These are phyloP conservation scores for Eurystomus glaucurus DNA, from an alignment of 2,797 vertebrate genomes.

Conservation along the genomic window DNA sequence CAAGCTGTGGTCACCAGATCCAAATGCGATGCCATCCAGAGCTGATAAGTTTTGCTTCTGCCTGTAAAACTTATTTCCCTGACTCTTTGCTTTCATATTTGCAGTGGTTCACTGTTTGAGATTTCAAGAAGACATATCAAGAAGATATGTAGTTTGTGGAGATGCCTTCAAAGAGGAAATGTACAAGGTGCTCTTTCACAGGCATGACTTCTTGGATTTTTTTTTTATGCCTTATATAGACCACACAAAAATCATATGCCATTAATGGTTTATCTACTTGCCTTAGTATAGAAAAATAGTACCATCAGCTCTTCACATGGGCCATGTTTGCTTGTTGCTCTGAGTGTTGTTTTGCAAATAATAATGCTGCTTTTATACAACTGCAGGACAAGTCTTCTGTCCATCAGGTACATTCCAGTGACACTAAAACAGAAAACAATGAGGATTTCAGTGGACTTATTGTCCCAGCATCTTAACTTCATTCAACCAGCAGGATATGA, in stretches of 20 bases:
- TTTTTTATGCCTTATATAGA: not conserved
- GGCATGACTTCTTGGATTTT: not conserved
- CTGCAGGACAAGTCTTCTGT: not conserved
- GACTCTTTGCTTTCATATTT: not conserved
- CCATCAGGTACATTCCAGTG: rapidly evolving
- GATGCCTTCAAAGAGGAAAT: not conserved
- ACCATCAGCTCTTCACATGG: not conserved
- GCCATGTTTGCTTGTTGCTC: not conserved
- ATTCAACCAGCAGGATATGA: not conserved
- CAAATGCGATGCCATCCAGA: not conserved
- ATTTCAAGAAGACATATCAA: not conserved
- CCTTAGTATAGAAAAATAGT: not conserved
- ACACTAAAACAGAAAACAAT: not conserved
- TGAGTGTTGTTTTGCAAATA: not conserved
- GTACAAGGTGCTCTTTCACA: not conserved
- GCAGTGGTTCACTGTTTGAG: not conserved
- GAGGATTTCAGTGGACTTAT: not conserved
- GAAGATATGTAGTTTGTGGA: not conserved
- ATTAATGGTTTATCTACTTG: not conserved
- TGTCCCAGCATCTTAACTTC: not conserved
- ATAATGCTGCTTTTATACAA: not conserved
- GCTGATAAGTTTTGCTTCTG: not conserved
- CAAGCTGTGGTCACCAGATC: not conserved
- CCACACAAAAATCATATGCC: not conserved
- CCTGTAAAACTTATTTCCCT: not conserved